Evolutionary conservation across 2,888 invertebrate species (phyloP), one percentile per base, ranked within the genome.

Genomic region (Limnephilus rhombicus): DNA sequence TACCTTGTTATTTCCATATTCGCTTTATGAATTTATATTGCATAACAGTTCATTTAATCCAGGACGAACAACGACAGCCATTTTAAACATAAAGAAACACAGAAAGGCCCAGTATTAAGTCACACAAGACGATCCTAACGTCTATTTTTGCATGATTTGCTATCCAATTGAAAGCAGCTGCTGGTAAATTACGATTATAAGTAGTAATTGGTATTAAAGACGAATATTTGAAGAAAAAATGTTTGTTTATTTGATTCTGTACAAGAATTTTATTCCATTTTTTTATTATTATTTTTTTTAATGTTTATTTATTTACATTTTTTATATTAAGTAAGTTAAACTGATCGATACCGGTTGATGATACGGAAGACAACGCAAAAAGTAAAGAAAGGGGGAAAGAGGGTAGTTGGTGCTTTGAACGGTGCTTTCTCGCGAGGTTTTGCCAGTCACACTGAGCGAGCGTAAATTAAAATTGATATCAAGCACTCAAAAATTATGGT

Each of bases 11-110:
- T 91, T 91, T 85, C 37, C 34, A 83, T 68, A 68, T 85, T 68
- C 89, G 82, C 89, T 85, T 89, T 83, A 53, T 91, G 91, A 89
- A 91, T 91, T 91, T 91, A 91, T 89, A 91, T 91, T 91, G 91
- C 91, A 89, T 91, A 89, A 91, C 89, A 91, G 91, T 91, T 89
- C 24, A 68, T 68, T 68, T 68, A 7, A 24, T 68, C 68, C 68
- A n/a, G 24, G 7, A 68, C 9, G 7, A 68, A n/a, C 24, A 24
- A 68, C 11, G n/a, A 68, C 9, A 68, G n/a, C 24, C 0, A 68
- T 9, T 9, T 68, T 24, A 68, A 68, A 68, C 24, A 9, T 24
- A 68, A 68, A 68, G 9, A 24, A 24, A 24, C 68, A 24, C 18
- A 24, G 68, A 68, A 24, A 68, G 24, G 9, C 68, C 24, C 68